A percentile compares a stretch with the other conserved stretches of the same genome.
Evolutionary conservation across 37 sponge, comb jelly and placozoan species (phyloP).

Genomic region (Tethya wilhelma): DNA sequence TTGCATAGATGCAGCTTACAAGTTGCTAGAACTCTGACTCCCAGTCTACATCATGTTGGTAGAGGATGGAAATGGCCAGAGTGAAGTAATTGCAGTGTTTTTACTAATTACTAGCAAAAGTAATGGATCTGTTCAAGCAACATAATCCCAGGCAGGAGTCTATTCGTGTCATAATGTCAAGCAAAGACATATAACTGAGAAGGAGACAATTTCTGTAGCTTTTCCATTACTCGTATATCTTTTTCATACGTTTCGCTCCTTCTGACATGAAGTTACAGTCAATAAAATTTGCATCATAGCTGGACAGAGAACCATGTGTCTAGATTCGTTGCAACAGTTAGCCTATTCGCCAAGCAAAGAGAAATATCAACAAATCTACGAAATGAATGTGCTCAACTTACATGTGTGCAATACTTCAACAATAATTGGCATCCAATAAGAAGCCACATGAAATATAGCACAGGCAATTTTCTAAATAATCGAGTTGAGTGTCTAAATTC

Average conservation of each 20-base stretch:
- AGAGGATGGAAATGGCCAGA: slow-evolving; percentile 66
- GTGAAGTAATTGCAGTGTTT: slow-evolving; percentile 44
- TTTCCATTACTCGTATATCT: slow-evolving; percentile 62
- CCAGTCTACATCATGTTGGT: slow-evolving; percentile 50
- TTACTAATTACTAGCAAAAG: slow-evolving; percentile 10
- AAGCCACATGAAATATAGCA: too few species aligned
- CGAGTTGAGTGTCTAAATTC: too few species aligned
- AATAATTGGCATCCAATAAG: slow-evolving; percentile 70
- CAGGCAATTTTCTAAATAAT: too few species aligned
- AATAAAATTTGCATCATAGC: slow-evolving; percentile 55
- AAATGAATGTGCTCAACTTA: neutral
- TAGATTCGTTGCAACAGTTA: slow-evolving; percentile 45
- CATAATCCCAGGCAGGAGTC: slow-evolving; percentile 16
- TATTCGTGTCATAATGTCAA: slow-evolving; percentile 49
- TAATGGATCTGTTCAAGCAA: slow-evolving; percentile 56
- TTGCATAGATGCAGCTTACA: slow-evolving; percentile 57
- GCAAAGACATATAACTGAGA: slow-evolving; percentile 65
- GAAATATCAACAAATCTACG: slow-evolving; percentile 42
- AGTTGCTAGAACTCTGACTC: slow-evolving; percentile 40
- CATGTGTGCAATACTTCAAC: slow-evolving; percentile 57
- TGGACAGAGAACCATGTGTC: slow-evolving; percentile 32
- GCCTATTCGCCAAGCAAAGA: slow-evolving; percentile 37
- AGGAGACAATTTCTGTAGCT: slow-evolving; percentile 8
- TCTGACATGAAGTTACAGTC: slow-evolving; percentile 54
- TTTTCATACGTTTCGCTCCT: slow-evolving; percentile 46